phyloP scores from a whole-genome alignment of 2,113 vertebrate species.

The Arizona elegans region DNA sequence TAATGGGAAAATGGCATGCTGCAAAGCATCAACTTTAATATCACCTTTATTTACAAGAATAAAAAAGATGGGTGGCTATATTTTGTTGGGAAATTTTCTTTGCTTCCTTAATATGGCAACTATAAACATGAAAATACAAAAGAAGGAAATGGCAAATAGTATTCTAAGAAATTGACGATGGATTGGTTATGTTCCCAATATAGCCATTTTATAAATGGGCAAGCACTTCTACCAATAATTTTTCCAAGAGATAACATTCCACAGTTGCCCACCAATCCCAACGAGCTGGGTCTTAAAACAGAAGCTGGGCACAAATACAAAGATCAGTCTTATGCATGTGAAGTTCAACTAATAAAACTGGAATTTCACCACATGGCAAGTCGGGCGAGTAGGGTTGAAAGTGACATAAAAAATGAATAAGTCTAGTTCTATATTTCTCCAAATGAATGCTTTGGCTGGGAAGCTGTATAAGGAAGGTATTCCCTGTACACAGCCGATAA shows the following conservation, averaged over 20 bases:
- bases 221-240: not conserved
- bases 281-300: not conserved
- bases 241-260: not conserved
- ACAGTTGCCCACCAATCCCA: not conserved
- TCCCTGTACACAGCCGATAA: not conserved
- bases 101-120: not conserved
- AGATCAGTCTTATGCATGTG: too few relatives aligned
- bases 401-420: not conserved
- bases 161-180: not conserved
- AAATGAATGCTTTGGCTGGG: not conserved
- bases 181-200: not conserved
- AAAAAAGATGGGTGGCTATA: not conserved
- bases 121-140: not conserved
- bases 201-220: not conserved
- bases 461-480: not conserved
- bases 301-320: not conserved
- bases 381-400: not conserved
- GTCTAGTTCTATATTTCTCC: not conserved
- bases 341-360: not conserved
- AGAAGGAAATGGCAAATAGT: not conserved
- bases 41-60: not conserved
- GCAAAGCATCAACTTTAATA: not conserved
- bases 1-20: not conserved
- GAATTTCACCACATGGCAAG: not conserved
- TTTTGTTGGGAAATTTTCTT: not conserved